Evolutionary conservation across 2,888 invertebrate genomes (phyloP).

Genomic region (Boloria euphrosyne): DNA sequence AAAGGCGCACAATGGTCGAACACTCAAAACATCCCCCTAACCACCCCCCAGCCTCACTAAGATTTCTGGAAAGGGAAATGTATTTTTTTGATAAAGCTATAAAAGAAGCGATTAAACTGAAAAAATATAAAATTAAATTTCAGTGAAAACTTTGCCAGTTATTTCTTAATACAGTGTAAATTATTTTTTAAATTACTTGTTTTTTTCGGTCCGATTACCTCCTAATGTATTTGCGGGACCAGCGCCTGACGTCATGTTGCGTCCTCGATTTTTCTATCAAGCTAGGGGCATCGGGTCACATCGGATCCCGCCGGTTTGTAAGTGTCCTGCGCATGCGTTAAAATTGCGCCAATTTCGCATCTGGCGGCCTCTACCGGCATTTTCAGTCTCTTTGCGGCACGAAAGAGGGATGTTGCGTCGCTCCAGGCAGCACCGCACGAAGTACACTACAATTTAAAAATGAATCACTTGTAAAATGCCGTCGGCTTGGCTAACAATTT

Average conservation of each 20-base stretch:
- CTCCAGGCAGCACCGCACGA: conserved; percentile 56
- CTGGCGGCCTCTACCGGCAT: conserved; percentile 75
- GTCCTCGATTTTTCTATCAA: conserved; percentile 80
- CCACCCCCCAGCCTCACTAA: conserved; percentile 44
- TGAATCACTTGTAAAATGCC: conserved; percentile 65
- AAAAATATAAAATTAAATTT: conserved; percentile 25
- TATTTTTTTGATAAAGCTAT: conserved; percentile 57
- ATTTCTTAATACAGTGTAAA: neutral
- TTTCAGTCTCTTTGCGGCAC: conserved; percentile 66
- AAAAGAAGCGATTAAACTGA: conserved; percentile 37
- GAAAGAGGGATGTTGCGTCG: conserved; percentile 71
- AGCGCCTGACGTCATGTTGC: conserved; percentile 77
- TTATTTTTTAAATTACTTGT: conserved; percentile 32
- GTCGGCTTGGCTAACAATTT: conserved; percentile 41
- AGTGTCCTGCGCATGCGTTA: conserved; percentile 71
- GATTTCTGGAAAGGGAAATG: conserved; percentile 51
- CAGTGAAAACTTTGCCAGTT: neutral
- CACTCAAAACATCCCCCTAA: conserved; percentile 60
- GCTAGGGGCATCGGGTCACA: conserved; percentile 73
- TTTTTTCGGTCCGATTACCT: conserved; percentile 75
- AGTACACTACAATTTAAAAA: conserved; percentile 72
- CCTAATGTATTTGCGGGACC: conserved; percentile 68
- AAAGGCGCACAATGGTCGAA: conserved; percentile 48
- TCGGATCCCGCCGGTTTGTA: conserved; percentile 71
- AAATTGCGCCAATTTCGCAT: conserved; percentile 79